Conservation (phyloP, 2,888 invertebrate species). For the Pilophorus perplexus region DNA sequence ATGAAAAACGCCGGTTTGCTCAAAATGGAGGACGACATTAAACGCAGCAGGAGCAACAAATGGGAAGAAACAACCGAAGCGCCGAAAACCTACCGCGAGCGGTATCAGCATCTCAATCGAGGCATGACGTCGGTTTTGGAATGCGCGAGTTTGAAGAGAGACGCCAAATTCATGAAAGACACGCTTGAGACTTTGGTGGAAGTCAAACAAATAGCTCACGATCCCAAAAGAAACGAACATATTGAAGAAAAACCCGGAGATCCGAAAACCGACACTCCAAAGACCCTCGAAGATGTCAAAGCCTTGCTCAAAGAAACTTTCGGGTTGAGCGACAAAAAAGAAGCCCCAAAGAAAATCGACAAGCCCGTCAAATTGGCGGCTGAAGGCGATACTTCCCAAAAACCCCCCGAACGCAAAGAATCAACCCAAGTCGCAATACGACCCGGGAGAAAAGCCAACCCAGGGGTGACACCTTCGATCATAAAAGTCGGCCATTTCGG, state of each 20-base stretch:
- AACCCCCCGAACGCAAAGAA: background rate
- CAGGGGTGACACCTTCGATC: background rate
- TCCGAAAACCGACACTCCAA: background rate
- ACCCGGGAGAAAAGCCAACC: background rate
- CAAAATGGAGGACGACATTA: constrained; percentile 32
- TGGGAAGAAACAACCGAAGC: background rate
- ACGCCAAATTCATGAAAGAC: too few relatives aligned
- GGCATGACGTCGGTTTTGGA: constrained; percentile 2
- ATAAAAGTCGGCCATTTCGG: constrained; percentile 9
- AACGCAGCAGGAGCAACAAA: constrained; percentile 30
- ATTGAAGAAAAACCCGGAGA: background rate
- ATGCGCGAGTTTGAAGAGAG: too few relatives aligned
- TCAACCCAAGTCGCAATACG: background rate
- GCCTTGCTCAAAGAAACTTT: too few relatives aligned
- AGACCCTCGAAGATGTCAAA: too few relatives aligned
- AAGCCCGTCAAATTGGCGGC: too few relatives aligned
- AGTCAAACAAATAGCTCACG: too few relatives aligned
- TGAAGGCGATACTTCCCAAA: too few relatives aligned
- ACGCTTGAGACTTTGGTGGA: too few relatives aligned
- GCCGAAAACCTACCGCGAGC: background rate
- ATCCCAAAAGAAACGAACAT: too few relatives aligned
- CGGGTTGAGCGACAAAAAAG: too few relatives aligned
- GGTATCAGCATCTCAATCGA: background rate
- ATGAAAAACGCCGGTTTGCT: constrained; percentile 36
- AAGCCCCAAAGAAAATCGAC: too few relatives aligned